Evolutionary conservation across 2,797 vertebrate genomes (phyloP), one percentile per base, ranked within the genome.

Genomic region (Hoplostethus atlanticus): DNA sequence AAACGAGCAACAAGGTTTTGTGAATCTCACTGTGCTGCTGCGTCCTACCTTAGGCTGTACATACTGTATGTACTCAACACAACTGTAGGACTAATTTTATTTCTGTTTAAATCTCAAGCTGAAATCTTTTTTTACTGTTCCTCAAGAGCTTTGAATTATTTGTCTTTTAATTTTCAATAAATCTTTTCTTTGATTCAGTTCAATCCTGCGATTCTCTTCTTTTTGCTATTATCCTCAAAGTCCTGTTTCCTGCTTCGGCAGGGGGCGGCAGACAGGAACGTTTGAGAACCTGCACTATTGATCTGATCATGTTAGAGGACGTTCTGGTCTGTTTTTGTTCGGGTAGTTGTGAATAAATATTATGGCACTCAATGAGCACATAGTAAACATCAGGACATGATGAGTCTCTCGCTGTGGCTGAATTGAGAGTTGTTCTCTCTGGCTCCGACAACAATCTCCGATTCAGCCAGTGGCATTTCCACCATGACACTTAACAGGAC

Each of bases 121-220:
- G 65, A 80, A 58, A 54, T 80, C 74, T 21, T 83, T 93, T 93
- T 94, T 73, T 92, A 91, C 87, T 85, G 68, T 82, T 87, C 60
- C 57, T 80, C 38, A 62, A 76, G 58, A 87, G 84, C 83, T 91
- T 83, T 79, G 58, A 79, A 79, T 63, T 88, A 71, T 55, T 53
- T 80, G 73, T 92, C 73, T 90, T 86, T 88, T 90, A 52, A 87
- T 91, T 92, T 90, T 89, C 90, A 92, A 90, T 94, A 93, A 94
- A 88, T 68, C 31, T 55, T 81, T 82, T 75, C 77, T 89, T 87
- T 80, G 60, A 85, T 88, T 91, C 77, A 69, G 61, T 56, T 67
- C 54, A 53, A 10, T 57, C 56, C 44, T 17, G 42, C 3, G 15
- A 30, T 4, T 66, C 15, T 61, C 11, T 7, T 2, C 17, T 25